Evolutionary conservation across 1,140 invertebrate genomes (phyloP).

Genomic region (Cryptotermes secundus): DNA sequence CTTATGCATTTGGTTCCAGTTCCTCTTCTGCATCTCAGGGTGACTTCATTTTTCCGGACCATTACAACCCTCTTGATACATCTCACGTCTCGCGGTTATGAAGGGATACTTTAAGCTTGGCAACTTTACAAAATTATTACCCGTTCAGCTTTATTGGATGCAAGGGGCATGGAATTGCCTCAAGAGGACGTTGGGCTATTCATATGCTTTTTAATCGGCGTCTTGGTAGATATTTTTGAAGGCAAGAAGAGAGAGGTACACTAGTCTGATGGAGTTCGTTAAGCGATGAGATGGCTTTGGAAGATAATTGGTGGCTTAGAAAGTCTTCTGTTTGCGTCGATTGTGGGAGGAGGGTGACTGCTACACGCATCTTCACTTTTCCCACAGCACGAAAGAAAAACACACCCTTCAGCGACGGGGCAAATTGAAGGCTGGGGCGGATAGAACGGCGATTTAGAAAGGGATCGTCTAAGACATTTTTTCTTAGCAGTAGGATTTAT

Average conservation of each 20-base stretch:
- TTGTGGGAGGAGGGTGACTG: neutral
- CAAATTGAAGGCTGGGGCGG: neutral
- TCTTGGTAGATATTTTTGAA: neutral
- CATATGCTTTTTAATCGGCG: neutral
- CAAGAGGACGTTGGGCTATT: neutral
- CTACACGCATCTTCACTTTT: neutral
- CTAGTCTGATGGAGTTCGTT: neutral
- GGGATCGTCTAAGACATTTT: constrained; percentile 2
- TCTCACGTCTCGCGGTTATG: neutral
- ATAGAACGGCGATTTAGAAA: neutral
- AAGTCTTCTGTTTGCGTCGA: neutral
- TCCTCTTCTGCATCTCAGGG: neutral
- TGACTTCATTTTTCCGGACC: neutral
- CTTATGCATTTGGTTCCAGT: neutral
- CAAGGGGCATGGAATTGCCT: neutral
- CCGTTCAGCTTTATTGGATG: neutral
- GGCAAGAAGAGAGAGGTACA: neutral
- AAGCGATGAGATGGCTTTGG: constrained; percentile 1
- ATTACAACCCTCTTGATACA: neutral
- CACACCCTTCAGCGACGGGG: neutral
- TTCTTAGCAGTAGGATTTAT: neutral
- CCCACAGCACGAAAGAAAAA: neutral
- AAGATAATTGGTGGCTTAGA: constrained; percentile 8
- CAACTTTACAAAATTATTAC: neutral
- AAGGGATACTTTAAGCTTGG: neutral